These are phyloP conservation scores for Epinephelus lanceolatus DNA, from an alignment of 2,113 vertebrate genomes.

Conservation along the genomic window DNA sequence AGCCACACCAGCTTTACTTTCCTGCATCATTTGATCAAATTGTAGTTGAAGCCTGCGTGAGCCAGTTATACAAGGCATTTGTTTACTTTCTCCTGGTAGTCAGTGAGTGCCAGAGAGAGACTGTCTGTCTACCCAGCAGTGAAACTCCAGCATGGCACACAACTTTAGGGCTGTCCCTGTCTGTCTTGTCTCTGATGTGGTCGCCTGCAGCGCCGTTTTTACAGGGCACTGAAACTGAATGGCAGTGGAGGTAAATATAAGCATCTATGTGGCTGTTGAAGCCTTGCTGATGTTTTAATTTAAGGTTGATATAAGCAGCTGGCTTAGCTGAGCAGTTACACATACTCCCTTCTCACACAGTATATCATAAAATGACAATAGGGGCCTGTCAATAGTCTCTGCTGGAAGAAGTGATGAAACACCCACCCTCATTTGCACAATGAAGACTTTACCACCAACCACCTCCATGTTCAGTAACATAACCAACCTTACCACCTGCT, in stretches of 20 bases:
- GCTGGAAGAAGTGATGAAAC: constrained; percentile 14
- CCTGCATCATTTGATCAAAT: neutral
- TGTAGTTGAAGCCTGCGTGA: neutral
- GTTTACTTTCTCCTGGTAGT: constrained; percentile 65
- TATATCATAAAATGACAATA: neutral
- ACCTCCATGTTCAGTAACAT: constrained; percentile 3
- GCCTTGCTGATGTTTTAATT: constrained; percentile 43
- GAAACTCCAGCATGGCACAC: constrained; percentile 61
- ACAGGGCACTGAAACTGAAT: constrained; percentile 32
- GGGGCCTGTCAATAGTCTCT: neutral
- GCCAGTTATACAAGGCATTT: constrained; percentile 22
- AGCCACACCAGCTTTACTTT: neutral
- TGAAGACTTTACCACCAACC: neutral
- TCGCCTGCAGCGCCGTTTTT: constrained; percentile 54
- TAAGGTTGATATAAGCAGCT: constrained; percentile 22
- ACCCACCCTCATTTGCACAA: neutral
- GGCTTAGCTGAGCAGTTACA: neutral
- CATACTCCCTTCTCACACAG: neutral
- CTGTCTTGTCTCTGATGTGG: constrained; percentile 66
- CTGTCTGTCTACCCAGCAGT: constrained; percentile 47
- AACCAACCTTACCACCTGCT: neutral
- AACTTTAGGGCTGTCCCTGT: constrained; percentile 49
- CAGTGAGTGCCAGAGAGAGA: constrained; percentile 32
- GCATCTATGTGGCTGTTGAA: constrained; percentile 7
- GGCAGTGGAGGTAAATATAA: constrained; percentile 46